Percentiles rank a stretch among this genome's conserved stretches.
Evolutionary conservation across 2,888 invertebrate genomes (phyloP).

Genomic region (Chironomus riparius): DNA sequence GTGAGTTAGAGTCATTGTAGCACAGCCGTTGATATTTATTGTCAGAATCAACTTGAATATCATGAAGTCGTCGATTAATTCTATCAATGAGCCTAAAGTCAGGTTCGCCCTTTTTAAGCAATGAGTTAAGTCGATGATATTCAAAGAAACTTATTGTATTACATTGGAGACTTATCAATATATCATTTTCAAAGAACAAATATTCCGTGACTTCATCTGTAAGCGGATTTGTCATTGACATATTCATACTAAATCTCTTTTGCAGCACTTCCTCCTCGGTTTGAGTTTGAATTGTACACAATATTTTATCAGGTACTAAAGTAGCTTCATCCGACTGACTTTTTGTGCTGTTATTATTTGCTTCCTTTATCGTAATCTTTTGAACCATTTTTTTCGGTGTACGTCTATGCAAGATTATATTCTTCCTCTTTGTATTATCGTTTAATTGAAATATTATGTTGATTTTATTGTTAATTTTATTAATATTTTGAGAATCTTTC

Average conservation of each 20-base stretch:
- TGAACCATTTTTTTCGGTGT: constrained; percentile 12
- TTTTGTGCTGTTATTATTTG: constrained; percentile 9
- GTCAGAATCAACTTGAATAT: neutral
- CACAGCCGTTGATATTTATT: constrained; percentile 21
- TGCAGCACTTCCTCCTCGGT: neutral
- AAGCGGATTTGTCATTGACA: neutral
- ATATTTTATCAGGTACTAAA: neutral
- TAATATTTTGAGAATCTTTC: constrained; percentile 16
- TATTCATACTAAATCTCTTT: neutral
- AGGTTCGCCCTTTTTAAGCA: constrained; percentile 11
- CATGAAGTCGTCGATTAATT: neutral
- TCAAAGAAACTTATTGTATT: constrained; percentile 11
- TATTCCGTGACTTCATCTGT: neutral
- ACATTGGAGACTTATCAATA: neutral
- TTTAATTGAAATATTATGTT: constrained; percentile 17
- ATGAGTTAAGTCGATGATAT: neutral
- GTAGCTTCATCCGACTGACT: neutral
- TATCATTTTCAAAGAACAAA: constrained; percentile 12
- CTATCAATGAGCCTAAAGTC: constrained; percentile 13
- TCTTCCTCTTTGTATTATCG: constrained; percentile 12
- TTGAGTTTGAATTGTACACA: constrained; percentile 10
- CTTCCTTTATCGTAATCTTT: constrained; percentile 15
- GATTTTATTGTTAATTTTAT: constrained; percentile 19
- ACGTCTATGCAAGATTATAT: constrained; percentile 10
- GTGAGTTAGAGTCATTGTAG: neutral